Percentiles rank a stretch among this genome's conserved stretches.
Evolutionary conservation across 2,888 invertebrate genomes (phyloP).

Genomic region (Ceriagrion tenellum): DNA sequence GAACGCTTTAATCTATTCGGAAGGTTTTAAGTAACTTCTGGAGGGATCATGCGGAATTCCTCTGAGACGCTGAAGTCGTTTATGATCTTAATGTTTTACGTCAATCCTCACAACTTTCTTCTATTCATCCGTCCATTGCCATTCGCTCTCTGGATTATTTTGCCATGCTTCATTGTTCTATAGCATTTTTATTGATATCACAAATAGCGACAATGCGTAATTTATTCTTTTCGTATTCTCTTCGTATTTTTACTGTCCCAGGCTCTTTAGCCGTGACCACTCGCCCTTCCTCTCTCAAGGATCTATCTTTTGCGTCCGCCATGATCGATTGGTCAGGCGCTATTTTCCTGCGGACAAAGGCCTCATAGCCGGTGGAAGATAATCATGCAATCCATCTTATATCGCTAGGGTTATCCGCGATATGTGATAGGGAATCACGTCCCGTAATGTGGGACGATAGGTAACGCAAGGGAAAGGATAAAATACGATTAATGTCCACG

Average conservation of each 20-base stretch:
- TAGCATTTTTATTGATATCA: background rate
- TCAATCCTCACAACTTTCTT: background rate
- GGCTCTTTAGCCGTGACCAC: background rate
- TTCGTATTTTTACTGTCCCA: background rate
- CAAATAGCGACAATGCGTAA: background rate
- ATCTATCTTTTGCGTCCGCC: background rate
- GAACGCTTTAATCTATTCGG: background rate
- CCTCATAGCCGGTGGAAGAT: background rate
- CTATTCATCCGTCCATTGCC: background rate
- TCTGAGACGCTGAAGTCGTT: background rate
- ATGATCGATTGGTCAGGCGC: slow-evolving; percentile 27
- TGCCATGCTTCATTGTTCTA: background rate
- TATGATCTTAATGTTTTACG: background rate
- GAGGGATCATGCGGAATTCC: background rate
- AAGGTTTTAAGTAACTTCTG: background rate
- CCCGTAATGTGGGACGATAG: background rate
- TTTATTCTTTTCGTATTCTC: too few relatives aligned
- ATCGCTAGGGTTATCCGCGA: background rate
- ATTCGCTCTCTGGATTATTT: background rate
- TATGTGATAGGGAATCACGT: background rate
- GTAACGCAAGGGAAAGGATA: background rate
- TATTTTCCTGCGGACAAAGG: background rate
- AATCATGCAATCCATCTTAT: slow-evolving; percentile 11
- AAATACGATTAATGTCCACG: background rate
- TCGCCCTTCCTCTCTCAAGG: background rate